A percentile compares a stretch with the other conserved stretches of the same genome.
Evolutionary conservation across 2,888 invertebrate species (phyloP).

Genomic region (Agonopterix heracliana): DNA sequence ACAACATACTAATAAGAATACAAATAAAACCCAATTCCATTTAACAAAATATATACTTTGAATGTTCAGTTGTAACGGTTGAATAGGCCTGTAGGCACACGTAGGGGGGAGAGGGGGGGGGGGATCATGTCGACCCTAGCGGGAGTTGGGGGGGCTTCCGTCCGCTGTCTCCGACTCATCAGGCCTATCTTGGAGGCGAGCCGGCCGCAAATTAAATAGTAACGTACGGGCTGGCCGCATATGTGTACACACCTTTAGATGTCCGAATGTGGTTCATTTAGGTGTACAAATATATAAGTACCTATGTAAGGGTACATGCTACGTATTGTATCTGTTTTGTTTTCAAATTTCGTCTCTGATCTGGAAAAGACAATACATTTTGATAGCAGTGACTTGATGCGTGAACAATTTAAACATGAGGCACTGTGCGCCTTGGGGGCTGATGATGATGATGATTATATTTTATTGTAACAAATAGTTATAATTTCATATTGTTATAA

Average conservation of each 20-base stretch:
- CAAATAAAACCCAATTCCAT: background rate
- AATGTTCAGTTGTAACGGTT: slow-evolving; percentile 30
- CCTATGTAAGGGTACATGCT: background rate
- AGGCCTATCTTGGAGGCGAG: slow-evolving; percentile 64
- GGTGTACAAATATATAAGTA: background rate
- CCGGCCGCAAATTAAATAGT: slow-evolving; percentile 69
- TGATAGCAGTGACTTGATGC: too few relatives aligned
- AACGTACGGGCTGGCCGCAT: slow-evolving; percentile 30
- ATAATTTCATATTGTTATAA: too few relatives aligned
- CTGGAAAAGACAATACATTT: too few relatives aligned
- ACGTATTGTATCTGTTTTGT: background rate
- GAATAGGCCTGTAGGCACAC: slow-evolving; percentile 47
- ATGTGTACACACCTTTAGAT: slow-evolving; percentile 11
- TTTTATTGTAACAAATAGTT: too few relatives aligned
- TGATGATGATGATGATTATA: too few relatives aligned
- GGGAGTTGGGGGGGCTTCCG: slow-evolving; percentile 49
- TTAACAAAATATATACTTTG: background rate
- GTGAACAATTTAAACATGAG: background rate
- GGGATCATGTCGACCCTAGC: background rate
- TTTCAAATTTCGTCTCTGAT: too few relatives aligned
- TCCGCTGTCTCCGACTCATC: slow-evolving; percentile 70
- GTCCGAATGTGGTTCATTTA: background rate
- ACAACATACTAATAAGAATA: background rate
- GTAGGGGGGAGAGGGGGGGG: slow-evolving; percentile 20
- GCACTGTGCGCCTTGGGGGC: too few relatives aligned